These are phyloP conservation scores for Labeo calbasu DNA, from an alignment of 2,797 vertebrate genomes.

Conservation along the genomic window DNA sequence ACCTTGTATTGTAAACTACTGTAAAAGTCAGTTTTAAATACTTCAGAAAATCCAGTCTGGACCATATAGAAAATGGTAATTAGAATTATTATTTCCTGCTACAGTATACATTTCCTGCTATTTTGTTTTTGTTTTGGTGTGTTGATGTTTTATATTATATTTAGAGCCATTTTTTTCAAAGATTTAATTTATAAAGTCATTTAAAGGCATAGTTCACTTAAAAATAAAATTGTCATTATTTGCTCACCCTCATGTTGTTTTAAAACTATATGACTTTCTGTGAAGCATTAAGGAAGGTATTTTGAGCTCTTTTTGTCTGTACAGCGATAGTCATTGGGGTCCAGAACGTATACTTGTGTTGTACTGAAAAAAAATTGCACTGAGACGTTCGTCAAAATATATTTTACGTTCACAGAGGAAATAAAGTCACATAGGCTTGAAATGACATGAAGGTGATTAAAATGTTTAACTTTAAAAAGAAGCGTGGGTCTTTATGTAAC, in stretches of 20 bases:
- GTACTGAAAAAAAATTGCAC: neutral
- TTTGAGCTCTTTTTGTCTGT: neutral
- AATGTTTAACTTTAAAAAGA: neutral
- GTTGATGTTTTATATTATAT: neutral
- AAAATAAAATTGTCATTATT: neutral
- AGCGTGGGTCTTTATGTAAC: neutral
- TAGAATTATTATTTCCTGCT: neutral
- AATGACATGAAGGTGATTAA: neutral
- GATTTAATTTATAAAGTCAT: neutral
- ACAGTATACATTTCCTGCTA: neutral
- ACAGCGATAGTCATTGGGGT: neutral
- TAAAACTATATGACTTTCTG: neutral
- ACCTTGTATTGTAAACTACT: neutral
- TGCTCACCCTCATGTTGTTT: neutral
- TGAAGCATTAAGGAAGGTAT: neutral
- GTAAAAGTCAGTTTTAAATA: neutral
- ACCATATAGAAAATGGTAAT: neutral
- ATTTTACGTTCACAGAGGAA: too few species aligned
- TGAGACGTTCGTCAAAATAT: too few species aligned
- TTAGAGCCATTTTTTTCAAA: neutral
- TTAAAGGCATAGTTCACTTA: neutral
- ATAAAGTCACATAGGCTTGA: neutral
- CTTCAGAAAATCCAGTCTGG: neutral
- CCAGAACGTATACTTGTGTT: neutral
- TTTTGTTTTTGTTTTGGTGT: neutral